These are phyloP conservation scores for Lumbricus terrestris DNA, from an alignment of 2,888 invertebrate species.

Conservation along the genomic window DNA sequence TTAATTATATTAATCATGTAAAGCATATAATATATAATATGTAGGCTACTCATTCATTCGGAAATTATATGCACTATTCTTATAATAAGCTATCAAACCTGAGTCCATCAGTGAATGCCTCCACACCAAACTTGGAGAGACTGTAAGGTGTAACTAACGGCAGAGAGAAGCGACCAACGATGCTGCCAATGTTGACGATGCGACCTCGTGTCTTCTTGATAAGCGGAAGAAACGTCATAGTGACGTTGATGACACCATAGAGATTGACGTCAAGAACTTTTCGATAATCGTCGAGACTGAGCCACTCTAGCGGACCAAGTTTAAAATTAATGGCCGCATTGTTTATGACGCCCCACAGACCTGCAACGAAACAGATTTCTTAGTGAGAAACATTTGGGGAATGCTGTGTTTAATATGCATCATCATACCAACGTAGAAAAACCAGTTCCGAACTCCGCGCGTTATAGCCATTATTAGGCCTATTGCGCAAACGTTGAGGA, in stretches of 20 bases:
- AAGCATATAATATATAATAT: no score
- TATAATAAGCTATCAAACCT: neutral
- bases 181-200: slow-evolving; percentile 19
- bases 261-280: neutral
- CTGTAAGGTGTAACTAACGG: neutral
- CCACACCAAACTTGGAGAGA: slow-evolving; percentile 3
- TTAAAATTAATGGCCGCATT: slow-evolving; percentile 45
- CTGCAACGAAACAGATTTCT: slow-evolving; percentile 7
- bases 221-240: slow-evolving; percentile 11
- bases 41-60: no score
- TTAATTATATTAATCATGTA: no score
- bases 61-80: neutral
- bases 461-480: no score
- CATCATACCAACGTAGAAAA: no score
- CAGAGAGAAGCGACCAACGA: neutral
- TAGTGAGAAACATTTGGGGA: neutral
- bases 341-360: slow-evolving; percentile 39
- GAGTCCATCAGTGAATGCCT: slow-evolving; percentile 21
- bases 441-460: no score
- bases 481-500: no score
- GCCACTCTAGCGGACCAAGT: neutral
- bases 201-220: slow-evolving; percentile 30
- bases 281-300: neutral
- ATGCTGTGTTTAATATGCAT: neutral
- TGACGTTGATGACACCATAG: slow-evolving; percentile 13